Conservation (phyloP, 37 sponge, comb jelly and placozoan genomes). For the Eunapius fragilis region DNA sequence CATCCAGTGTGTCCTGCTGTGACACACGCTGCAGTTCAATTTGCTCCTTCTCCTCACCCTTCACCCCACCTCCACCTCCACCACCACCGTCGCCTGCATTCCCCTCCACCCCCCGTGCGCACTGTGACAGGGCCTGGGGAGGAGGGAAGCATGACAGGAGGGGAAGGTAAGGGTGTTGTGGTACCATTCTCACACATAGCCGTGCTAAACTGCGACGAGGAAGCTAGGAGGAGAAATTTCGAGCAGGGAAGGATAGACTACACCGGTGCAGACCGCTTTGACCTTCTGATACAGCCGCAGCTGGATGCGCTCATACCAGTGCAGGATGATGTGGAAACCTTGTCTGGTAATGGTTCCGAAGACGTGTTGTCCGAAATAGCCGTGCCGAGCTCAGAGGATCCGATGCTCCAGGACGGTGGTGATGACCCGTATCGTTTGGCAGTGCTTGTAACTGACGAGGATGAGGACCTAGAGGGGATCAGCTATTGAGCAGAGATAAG, state of each 20-base stretch:
- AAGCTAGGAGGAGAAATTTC: neutral
- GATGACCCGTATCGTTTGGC: neutral
- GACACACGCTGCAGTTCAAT: neutral
- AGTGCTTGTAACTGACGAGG: neutral
- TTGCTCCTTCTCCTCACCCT: neutral
- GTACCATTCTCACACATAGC: neutral
- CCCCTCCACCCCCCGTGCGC: slow-evolving; percentile 2
- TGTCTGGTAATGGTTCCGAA: neutral
- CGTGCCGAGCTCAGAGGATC: neutral
- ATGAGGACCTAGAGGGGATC: neutral
- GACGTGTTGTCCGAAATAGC: neutral
- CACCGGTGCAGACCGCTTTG: slow-evolving; percentile 38
- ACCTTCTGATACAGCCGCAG: neutral
- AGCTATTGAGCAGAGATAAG: neutral
- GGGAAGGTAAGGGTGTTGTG: neutral
- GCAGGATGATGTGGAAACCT: neutral
- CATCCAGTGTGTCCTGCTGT: neutral
- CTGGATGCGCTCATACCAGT: neutral
- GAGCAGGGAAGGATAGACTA: slow-evolving; percentile 40
- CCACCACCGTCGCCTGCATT: neutral
- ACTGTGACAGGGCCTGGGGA: neutral
- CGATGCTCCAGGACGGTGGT: neutral
- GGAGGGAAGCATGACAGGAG: neutral
- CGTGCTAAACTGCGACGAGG: neutral
- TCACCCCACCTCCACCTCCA: slow-evolving; percentile 1